Evolutionary conservation across 2,113 vertebrate species (phyloP).

Genomic region (Rhinoptilus africanus): DNA sequence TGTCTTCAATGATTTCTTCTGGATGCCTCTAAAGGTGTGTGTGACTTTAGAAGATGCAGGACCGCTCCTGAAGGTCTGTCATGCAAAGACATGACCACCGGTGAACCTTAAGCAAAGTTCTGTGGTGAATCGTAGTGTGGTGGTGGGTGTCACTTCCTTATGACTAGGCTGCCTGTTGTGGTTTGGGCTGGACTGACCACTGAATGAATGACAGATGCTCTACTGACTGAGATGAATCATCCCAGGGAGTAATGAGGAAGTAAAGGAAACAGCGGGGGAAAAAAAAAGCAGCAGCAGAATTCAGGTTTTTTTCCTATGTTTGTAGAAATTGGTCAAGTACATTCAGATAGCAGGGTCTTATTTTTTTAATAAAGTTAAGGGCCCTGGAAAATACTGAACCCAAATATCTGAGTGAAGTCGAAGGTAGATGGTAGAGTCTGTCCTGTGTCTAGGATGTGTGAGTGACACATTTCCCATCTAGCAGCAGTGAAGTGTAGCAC

Average conservation of each 20-base stretch:
- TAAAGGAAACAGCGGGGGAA: not conserved
- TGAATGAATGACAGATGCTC: not conserved
- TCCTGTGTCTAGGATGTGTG: not conserved
- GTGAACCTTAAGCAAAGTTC: not conserved
- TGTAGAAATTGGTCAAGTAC: not conserved
- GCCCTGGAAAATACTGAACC: not conserved
- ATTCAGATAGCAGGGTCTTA: not conserved
- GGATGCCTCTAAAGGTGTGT: not conserved
- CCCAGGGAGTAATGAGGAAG: not conserved
- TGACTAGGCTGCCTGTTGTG: not conserved
- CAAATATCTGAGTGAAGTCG: not conserved
- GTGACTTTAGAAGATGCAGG: not conserved
- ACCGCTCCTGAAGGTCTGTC: not conserved
- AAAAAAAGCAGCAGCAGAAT: not conserved
- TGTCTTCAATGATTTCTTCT: not conserved
- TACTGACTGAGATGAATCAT: not conserved
- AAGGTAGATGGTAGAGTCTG: not conserved
- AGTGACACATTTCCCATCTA: not conserved
- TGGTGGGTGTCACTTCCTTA: not conserved
- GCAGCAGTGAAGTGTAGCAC: not conserved
- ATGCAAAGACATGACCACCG: not conserved
- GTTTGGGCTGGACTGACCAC: not conserved
- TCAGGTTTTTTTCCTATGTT: rapidly evolving
- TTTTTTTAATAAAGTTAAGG: not conserved
- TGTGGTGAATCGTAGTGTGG: not conserved